These are phyloP conservation scores for Campylomormyrus tamandua DNA, from an alignment of 2,113 vertebrate genomes.

Conservation along the genomic window DNA sequence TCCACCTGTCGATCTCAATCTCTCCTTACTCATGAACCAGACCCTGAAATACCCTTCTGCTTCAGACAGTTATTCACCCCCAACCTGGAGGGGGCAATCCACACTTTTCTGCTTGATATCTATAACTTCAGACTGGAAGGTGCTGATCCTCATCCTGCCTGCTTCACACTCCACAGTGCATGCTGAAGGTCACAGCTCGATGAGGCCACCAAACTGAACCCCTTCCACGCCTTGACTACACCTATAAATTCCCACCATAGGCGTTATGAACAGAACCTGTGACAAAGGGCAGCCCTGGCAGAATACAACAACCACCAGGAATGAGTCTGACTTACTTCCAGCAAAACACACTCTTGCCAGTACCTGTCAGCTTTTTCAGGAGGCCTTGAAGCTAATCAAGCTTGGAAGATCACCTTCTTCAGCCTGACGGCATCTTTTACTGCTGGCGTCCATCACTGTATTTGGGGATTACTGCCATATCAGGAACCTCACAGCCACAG, in stretches of 20 bases:
- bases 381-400: neutral
- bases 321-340: neutral
- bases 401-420: neutral
- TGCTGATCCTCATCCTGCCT: neutral
- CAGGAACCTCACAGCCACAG: neutral
- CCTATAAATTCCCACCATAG: neutral
- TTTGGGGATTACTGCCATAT: neutral
- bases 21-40: neutral
- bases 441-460: neutral
- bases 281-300: neutral
- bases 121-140: neutral
- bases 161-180: neutral
- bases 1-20: neutral
- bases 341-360: neutral
- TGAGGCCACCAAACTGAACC: neutral
- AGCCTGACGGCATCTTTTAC: neutral
- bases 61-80: neutral
- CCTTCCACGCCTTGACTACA: neutral
- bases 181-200: neutral
- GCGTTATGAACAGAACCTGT: neutral
- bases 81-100: neutral
- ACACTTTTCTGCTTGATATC: neutral
- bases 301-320: neutral
- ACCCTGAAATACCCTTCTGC: neutral
- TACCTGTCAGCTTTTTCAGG: neutral